Conservation (phyloP, 1,140 invertebrate species). For the Drosophila tristis region DNA sequence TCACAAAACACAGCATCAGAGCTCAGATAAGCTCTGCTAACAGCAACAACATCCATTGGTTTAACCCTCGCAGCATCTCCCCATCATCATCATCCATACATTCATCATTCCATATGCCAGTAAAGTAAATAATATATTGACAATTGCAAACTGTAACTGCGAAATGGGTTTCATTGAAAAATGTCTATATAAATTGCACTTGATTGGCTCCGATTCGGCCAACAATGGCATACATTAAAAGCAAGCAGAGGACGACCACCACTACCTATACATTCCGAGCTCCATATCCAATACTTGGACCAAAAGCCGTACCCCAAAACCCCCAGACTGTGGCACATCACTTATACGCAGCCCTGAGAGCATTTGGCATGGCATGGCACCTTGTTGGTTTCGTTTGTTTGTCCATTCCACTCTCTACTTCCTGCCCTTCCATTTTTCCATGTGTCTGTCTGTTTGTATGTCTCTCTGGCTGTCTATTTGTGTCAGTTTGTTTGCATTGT, state of each 20-base stretch:
- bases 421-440: slow-evolving; percentile 20
- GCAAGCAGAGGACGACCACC: slow-evolving; percentile 22
- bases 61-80: slow-evolving; percentile 36
- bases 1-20: too few relatives aligned
- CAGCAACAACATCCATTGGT: too few relatives aligned
- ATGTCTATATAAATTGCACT: slow-evolving; percentile 83
- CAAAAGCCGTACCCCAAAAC: not conserved
- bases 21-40: too few relatives aligned
- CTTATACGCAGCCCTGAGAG: slow-evolving; percentile 53
- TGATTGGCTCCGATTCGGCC: slow-evolving; percentile 72
- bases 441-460: slow-evolving; percentile 5
- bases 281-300: slow-evolving; percentile 3
- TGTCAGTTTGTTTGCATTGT: slow-evolving; percentile 29
- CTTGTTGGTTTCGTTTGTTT: slow-evolving; percentile 46
- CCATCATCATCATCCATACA: slow-evolving; percentile 14
- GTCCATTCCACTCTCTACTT: not conserved
- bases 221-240: slow-evolving; percentile 79
- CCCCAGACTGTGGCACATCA: slow-evolving; percentile 38
- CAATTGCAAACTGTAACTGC: slow-evolving; percentile 70
- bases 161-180: slow-evolving; percentile 70
- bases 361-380: slow-evolving; percentile 22
- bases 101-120: slow-evolving; percentile 21
- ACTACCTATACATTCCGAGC: not conserved
- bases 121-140: slow-evolving; percentile 78
- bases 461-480: not conserved